Conservation (phyloP, 2,888 invertebrate genomes). For the Craniophora ligustri region DNA sequence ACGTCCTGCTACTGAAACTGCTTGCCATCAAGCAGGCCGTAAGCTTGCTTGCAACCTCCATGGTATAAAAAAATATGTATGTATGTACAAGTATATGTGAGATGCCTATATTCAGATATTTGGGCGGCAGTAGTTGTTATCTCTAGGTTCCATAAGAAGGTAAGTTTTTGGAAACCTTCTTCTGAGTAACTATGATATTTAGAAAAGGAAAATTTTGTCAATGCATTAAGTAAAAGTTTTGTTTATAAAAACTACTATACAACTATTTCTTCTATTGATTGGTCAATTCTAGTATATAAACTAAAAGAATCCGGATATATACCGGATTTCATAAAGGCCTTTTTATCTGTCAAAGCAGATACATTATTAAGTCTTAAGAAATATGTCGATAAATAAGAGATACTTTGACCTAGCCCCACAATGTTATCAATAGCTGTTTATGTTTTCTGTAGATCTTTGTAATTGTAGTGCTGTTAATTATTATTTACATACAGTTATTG, state of each 20-base stretch:
- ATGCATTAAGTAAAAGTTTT: not conserved
- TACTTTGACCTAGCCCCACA: conserved; percentile 24
- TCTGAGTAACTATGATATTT: no score
- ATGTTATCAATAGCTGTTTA: conserved; percentile 16
- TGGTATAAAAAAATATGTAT: conserved; percentile 7
- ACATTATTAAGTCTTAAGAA: not conserved
- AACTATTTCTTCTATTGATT: no score
- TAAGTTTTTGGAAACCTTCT: no score
- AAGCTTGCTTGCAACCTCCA: no score
- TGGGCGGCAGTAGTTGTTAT: conserved; percentile 17
- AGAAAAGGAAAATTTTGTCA: no score
- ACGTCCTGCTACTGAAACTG: no score
- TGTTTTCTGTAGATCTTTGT: conserved; percentile 6
- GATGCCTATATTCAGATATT: no score
- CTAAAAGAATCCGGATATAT: not conserved
- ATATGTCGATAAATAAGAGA: conserved; percentile 17
- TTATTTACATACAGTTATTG: conserved; percentile 16
- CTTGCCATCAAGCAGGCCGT: no score
- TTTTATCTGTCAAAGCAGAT: conserved; percentile 8
- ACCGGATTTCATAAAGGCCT: not conserved
- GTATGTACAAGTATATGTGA: not conserved
- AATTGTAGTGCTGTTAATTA: conserved; percentile 24
- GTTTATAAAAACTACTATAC: no score
- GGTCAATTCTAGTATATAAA: no score
- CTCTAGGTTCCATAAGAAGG: conserved; percentile 3